Evolutionary conservation across 2,888 invertebrate genomes (phyloP).

Genomic region (Heliconius ethilla): DNA sequence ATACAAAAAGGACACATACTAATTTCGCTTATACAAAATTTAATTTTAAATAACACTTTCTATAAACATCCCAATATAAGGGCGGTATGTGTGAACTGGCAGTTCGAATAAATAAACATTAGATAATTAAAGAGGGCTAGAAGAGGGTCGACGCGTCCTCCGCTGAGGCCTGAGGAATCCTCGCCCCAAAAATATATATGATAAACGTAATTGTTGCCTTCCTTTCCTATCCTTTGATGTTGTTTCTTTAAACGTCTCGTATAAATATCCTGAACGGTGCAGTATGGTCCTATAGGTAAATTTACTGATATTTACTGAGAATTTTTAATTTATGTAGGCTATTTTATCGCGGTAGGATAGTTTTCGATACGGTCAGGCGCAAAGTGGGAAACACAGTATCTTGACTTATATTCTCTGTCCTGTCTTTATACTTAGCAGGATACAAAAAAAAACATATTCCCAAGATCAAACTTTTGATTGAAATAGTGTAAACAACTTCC

Average conservation of each 20-base stretch:
- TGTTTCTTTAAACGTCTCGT: conserved; percentile 1
- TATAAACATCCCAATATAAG: conserved; percentile 47
- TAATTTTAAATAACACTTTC: not conserved
- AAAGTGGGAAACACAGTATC: not conserved
- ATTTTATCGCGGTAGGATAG: not conserved
- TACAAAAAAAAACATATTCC: too few relatives aligned
- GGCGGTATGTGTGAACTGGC: conserved; percentile 67
- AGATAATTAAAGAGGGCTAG: conserved; percentile 69
- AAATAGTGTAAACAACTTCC: too few relatives aligned
- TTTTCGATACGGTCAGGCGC: not conserved
- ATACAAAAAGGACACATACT: not conserved
- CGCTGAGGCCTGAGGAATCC: conserved; percentile 39
- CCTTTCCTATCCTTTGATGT: not conserved
- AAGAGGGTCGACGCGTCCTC: conserved; percentile 45
- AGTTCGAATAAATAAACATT: conserved; percentile 73
- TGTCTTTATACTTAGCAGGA: too few relatives aligned
- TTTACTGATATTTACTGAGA: not conserved
- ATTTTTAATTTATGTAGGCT: not conserved
- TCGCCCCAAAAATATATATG: conserved; percentile 23
- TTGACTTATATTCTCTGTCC: not conserved
- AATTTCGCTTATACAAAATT: not conserved
- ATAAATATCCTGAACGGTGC: not conserved
- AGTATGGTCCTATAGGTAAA: not conserved
- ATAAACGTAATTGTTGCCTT: conserved; percentile 36
- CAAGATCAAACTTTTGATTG: too few relatives aligned